Conservation (phyloP, 2,113 vertebrate genomes). For the Larimichthys crocea region DNA sequence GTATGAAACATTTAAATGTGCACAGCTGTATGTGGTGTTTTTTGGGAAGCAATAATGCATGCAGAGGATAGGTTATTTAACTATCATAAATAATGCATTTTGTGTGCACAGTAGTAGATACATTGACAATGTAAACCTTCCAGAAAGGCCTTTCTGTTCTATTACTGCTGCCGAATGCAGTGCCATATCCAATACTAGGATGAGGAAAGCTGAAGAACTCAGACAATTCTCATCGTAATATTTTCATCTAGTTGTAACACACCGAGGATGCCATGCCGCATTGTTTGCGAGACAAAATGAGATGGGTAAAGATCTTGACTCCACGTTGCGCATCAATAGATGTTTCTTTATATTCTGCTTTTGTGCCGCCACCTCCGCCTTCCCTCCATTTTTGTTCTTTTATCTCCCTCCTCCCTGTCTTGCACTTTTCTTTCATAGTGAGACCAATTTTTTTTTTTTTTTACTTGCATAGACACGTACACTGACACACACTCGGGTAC, state of each 20-base stretch:
- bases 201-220: constrained; percentile 2
- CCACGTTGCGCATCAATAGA: neutral
- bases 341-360: neutral
- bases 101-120: constrained; percentile 4
- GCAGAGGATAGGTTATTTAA: constrained; percentile 21
- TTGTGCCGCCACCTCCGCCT: neutral
- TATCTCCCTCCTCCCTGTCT: neutral
- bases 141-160: constrained; percentile 3
- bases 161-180: neutral
- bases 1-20: neutral
- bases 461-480: neutral
- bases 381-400: constrained; percentile 6
- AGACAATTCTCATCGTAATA: constrained; percentile 3
- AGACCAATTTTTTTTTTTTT: neutral
- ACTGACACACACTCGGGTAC: neutral
- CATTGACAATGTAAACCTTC: constrained; percentile 1
- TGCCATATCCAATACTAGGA: constrained; percentile 23
- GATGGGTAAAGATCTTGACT: constrained; percentile 3
- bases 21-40: neutral
- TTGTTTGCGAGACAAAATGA: constrained; percentile 19
- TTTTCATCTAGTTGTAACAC: constrained; percentile 23
- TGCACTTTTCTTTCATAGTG: neutral
- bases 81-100: constrained; percentile 28
- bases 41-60: constrained; percentile 4
- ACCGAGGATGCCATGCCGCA: neutral